phyloP scores from a whole-genome alignment of 2,888 invertebrate genomes.

The Arrhopalites spinosus region DNA sequence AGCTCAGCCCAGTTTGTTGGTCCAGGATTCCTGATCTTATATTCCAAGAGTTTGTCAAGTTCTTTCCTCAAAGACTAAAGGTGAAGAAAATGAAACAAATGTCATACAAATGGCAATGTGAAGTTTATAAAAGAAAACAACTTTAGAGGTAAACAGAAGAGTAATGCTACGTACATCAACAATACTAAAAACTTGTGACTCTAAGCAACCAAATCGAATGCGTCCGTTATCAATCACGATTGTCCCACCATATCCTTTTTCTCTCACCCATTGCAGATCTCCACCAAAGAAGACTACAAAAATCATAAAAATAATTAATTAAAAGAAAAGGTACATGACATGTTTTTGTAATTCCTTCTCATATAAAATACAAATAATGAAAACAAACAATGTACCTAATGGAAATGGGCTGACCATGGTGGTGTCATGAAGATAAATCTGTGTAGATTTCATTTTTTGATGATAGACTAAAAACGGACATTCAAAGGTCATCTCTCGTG shows the following conservation, averaged over 20 bases:
- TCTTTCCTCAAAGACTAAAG: constrained; percentile 66
- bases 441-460: constrained; percentile 70
- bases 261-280: constrained; percentile 77
- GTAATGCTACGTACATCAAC: constrained; percentile 28
- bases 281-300: constrained; percentile 73
- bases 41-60: constrained; percentile 68
- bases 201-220: constrained; percentile 26
- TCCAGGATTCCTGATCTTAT: constrained; percentile 72
- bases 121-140: background rate
- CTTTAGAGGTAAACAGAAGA: background rate
- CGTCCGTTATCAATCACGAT: constrained; percentile 22
- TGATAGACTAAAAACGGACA: constrained; percentile 78
- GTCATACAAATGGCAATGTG: background rate
- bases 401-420: constrained; percentile 81
- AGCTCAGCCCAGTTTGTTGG: constrained; percentile 65
- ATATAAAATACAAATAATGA: no score
- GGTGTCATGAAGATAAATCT: constrained; percentile 76
- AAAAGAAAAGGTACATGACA: no score
- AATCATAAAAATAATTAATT: no score
- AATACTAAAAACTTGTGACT: constrained; percentile 11
- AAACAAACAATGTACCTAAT: constrained; percentile 62
- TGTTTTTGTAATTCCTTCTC: no score
- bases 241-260: constrained; percentile 4
- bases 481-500: constrained; percentile 63
- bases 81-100: constrained; percentile 2